Conservation (phyloP, 2,113 vertebrate species). For the Callionymus lyra region DNA sequence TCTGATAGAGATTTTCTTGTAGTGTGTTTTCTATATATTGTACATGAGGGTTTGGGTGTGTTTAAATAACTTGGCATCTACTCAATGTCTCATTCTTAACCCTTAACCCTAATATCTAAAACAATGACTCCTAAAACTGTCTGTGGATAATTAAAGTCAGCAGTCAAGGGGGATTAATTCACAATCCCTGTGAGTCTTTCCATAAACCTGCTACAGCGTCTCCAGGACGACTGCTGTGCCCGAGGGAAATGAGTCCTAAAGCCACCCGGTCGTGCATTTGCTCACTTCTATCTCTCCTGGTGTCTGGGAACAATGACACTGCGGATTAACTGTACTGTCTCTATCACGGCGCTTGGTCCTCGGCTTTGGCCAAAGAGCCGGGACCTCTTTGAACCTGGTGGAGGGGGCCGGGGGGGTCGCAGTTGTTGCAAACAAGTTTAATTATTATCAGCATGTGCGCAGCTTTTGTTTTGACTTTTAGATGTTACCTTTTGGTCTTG, state of each 20-base stretch:
- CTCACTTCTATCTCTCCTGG: constrained; percentile 47
- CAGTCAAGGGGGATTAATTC: constrained; percentile 62
- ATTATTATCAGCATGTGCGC: constrained; percentile 5
- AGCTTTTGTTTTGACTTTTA: constrained; percentile 7
- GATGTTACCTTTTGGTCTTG: constrained; percentile 3
- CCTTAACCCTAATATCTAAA: too few relatives aligned
- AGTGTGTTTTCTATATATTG: too few relatives aligned
- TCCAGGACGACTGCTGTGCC: constrained; percentile 51
- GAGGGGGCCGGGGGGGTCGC: constrained; percentile 24
- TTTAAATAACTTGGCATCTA: too few relatives aligned
- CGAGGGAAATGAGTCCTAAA: constrained; percentile 37
- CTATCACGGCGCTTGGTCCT: constrained; percentile 29
- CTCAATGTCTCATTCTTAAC: too few relatives aligned
- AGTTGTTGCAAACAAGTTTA: too few relatives aligned
- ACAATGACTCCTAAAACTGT: constrained; percentile 43
- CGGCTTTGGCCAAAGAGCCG: constrained; percentile 14
- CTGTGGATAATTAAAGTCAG: constrained; percentile 53
- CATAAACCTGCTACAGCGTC: constrained; percentile 52
- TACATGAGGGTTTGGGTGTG: too few relatives aligned
- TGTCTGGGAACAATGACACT: constrained; percentile 61
- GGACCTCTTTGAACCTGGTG: constrained; percentile 29
- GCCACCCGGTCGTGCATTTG: constrained; percentile 42
- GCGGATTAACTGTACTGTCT: constrained; percentile 52
- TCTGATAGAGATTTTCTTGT: too few relatives aligned
- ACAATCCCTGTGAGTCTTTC: constrained; percentile 52